Evolutionary conservation across 2,888 invertebrate genomes (phyloP), one percentile per base, ranked within the genome.

Genomic region (Aphidoletes aphidimyza): DNA sequence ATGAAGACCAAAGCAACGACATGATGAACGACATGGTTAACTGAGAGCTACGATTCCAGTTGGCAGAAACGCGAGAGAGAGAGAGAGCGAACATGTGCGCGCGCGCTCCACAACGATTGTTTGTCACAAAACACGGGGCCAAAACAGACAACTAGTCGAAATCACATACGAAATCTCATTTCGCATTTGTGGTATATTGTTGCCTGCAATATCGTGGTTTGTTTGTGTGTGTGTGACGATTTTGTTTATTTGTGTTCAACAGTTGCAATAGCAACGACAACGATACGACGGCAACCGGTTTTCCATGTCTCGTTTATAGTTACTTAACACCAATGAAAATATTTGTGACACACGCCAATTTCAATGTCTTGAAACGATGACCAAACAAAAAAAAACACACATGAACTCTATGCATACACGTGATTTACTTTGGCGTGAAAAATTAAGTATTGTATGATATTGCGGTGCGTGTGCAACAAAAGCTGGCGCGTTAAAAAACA

Each of bases 191-290:
- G n/a, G n/a, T n/a, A n/a, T n/a, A n/a, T n/a, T n/a, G n/a, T n/a
- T n/a, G n/a, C n/a, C n/a, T n/a, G n/a, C n/a, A n/a, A n/a, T n/a
- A n/a, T n/a, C n/a, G n/a, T n/a, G n/a, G n/a, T n/a, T n/a, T n/a
- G n/a, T n/a, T n/a, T n/a, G n/a, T n/a, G n/a, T n/a, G n/a, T n/a
- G n/a, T n/a, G n/a, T n/a, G n/a, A n/a, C n/a, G n/a, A n/a, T n/a
- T n/a, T 69, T 69, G 30, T 69, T 69, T 69, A 69, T 69, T 69
- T 30, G 34, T 14, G 69, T 30, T 69, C 69, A 69, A 30, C 69
- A 69, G 69, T 69, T 69, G 14, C 69, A 69, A 69, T 30, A 69
- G 69, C 69, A 69, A 69, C 69, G 54, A 26, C 54, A 54, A 22
- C 54, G 54, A 9, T 5, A n/a, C 17, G 69, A 14, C 30, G 11